Base-by-base conservation (phyloP, 2,113 vertebrate genomes). In the Dicentrarchus labrax region DNA sequence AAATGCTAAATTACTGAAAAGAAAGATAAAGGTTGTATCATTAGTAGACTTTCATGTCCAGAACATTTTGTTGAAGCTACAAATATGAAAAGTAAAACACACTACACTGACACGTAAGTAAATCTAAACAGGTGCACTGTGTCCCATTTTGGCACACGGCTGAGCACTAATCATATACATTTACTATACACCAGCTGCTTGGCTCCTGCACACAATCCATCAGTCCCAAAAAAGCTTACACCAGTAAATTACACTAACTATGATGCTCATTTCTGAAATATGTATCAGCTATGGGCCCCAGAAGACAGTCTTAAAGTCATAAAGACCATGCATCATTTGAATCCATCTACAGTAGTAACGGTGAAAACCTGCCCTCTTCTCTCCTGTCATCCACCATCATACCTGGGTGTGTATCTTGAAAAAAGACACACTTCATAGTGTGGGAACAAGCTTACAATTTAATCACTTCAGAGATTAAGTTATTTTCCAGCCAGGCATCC, bases 401-500 rank as follows among this genome's bases (percentile, higher is more conserved):
- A 41, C 22, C 19, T 21, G 1, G 12, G 22, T 43, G 30, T 47
- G 6, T 56, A 48, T 59, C 15, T 17, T 51, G 17, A 57, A n/a
- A 53, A 76, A 72, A 76, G 24, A 59, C 16, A 76, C n/a, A 68
- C 68, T 61, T 80, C 38, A 70, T 53, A 61, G 8, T 5, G 36
- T 21, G 7, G 19, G 8, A 10, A 72, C 60, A 81, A 61, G 64
- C 19, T 30, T 24, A 50, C 39, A 57, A 80, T 83, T 62, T 50
- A 60, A 74, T 68, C 59, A 69, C 74, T 36, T 62, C n/a, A 21
- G 47, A 71, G 48, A 69, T 60, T 59, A 30, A 76, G 43, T 53
- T 19, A 36, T 72, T 83, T 78, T 41, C 24, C 45, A 61, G 30
- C 72, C 47, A 50, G 56, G 47, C 72, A 69, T 62, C 74, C 77